phyloP scores from a whole-genome alignment of 2,797 vertebrate species.

The Glyptemys insculpta region DNA sequence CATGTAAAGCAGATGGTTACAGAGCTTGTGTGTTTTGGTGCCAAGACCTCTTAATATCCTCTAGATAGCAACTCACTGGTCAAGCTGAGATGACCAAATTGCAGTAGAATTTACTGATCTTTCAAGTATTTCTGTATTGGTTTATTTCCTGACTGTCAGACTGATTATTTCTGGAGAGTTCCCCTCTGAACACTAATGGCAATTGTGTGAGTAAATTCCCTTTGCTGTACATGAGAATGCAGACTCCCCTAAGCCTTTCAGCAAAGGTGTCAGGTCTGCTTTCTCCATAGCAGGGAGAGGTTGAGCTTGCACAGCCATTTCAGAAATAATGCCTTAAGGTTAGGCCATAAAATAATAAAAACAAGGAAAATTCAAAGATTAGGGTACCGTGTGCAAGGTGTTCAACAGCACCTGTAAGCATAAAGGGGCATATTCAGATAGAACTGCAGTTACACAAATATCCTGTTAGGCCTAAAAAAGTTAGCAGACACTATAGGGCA shows the following conservation, averaged over 20 bases:
- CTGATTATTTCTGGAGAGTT: background rate
- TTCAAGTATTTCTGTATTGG: background rate
- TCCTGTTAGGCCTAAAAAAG: background rate
- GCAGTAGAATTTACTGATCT: background rate
- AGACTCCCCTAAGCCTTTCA: background rate
- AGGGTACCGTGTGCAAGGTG: background rate
- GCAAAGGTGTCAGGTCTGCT: background rate
- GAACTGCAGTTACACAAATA: fast-evolving
- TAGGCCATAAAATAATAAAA: background rate
- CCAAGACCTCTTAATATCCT: background rate
- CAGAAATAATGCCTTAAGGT: background rate
- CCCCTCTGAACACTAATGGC: fast-evolving
- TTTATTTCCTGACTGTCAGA: background rate
- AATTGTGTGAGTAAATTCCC: background rate
- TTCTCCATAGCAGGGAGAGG: background rate
- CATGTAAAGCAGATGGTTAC: background rate
- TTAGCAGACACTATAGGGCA: background rate
- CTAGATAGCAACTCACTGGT: background rate
- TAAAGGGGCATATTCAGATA: background rate
- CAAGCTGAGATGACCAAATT: background rate
- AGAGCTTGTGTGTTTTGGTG: background rate
- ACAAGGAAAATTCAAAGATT: background rate
- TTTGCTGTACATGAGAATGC: background rate
- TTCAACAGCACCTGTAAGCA: background rate
- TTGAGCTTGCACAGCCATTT: background rate